A percentile compares a stretch with the other conserved stretches of the same genome.
Conservation (phyloP, 2,797 vertebrate genomes). For the Bovichtus diacanthus region DNA sequence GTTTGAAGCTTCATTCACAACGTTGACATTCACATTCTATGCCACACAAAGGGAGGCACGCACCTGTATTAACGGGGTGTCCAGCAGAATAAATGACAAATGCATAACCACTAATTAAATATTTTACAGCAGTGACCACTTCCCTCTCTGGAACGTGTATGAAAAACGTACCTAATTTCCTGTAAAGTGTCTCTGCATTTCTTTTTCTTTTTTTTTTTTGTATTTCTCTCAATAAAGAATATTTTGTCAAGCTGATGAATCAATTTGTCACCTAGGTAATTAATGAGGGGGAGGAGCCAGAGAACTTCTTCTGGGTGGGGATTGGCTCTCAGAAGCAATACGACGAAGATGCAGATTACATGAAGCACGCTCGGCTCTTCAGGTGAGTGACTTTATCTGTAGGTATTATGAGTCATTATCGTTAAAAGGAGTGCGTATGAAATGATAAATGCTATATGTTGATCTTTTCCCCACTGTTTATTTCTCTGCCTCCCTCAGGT, state of each 20-base stretch:
- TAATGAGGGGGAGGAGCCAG: conserved; percentile 96
- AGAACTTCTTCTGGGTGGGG: conserved; percentile 99
- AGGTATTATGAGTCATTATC: background rate
- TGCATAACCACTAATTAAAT: background rate
- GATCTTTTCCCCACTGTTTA: background rate
- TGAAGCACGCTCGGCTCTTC: conserved; percentile 97
- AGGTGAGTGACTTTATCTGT: conserved; percentile 78
- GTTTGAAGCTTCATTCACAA: no score
- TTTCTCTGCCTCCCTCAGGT: conserved; percentile 78
- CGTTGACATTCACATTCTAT: no score
- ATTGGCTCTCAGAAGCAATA: conserved; percentile 95
- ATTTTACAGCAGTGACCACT: no score
- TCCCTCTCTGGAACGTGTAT: background rate
- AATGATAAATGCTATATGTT: background rate
- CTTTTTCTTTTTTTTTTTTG: background rate
- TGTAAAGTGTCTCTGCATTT: background rate
- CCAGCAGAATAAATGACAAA: no score
- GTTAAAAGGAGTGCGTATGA: background rate
- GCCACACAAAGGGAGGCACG: no score
- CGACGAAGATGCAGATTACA: conserved; percentile 95
- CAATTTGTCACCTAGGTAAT: conserved; percentile 88
- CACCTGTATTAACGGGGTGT: no score
- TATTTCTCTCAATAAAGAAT: background rate
- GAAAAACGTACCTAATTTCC: background rate
- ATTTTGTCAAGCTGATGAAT: background rate